A percentile compares a stretch with the other conserved stretches of the same genome.
Evolutionary conservation across 1,140 invertebrate species (phyloP).

Genomic region (Philaenus spumarius): DNA sequence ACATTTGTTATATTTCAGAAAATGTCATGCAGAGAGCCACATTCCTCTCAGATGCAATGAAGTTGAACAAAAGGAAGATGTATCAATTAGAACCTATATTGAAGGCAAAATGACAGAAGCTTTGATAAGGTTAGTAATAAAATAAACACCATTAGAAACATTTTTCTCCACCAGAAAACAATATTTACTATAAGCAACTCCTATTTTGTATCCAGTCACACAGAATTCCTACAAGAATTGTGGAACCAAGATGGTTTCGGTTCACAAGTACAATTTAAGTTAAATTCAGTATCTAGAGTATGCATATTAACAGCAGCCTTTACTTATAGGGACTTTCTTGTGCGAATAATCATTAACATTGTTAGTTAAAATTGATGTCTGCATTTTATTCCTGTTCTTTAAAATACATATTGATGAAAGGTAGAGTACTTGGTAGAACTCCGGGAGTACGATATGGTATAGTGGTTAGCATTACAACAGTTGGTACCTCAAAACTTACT

Average conservation of each 20-base stretch:
- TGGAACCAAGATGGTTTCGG: neutral
- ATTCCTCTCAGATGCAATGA: conserved; percentile 55
- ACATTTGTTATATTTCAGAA: too few species aligned
- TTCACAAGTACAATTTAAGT: neutral
- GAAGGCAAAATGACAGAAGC: conserved; percentile 61
- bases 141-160: neutral
- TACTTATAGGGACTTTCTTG: too few species aligned
- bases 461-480: too few species aligned
- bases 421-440: too few species aligned
- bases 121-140: conserved; percentile 42
- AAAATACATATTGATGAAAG: too few species aligned
- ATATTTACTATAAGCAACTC: neutral
- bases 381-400: too few species aligned
- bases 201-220: neutral
- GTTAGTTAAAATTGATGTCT: too few species aligned
- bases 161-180: neutral
- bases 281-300: neutral
- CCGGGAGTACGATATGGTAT: too few species aligned
- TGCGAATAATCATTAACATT: too few species aligned
- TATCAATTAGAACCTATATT: conserved; percentile 47
- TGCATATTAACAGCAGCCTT: too few species aligned
- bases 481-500: too few species aligned
- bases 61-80: conserved; percentile 48
- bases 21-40: conserved; percentile 55
- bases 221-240: neutral